Conservation (phyloP, 2,113 vertebrate genomes). For the Micromys minutus region DNA sequence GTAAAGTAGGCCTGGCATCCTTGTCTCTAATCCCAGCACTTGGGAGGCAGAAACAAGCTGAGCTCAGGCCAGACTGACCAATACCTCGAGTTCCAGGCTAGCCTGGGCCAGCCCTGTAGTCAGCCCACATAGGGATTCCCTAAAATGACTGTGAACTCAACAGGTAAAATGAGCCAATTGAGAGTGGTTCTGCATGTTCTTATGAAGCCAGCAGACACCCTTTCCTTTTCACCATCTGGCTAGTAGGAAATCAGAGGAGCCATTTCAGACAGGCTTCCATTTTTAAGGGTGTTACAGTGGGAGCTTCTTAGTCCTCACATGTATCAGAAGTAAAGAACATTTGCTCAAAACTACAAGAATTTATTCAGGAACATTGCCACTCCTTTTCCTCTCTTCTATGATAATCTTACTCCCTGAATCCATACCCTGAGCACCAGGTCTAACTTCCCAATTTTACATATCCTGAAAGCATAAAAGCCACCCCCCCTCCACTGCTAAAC, state of each 20-base stretch:
- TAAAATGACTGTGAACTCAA: conserved; percentile 24
- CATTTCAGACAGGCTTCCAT: background rate
- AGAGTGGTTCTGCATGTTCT: background rate
- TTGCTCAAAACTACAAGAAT: conserved; percentile 1
- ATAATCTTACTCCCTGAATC: background rate
- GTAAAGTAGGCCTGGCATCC: background rate
- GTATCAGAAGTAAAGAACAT: background rate
- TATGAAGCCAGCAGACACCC: background rate
- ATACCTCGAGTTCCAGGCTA: background rate
- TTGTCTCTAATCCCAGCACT: background rate
- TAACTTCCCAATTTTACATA: background rate
- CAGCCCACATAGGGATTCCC: background rate
- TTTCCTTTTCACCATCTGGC: background rate
- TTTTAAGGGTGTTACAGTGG: background rate
- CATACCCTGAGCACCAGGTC: background rate
- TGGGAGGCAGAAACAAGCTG: background rate
- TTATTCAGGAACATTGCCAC: background rate
- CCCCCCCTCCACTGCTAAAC: background rate
- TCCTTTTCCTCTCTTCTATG: conserved; percentile 1
- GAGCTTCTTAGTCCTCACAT: background rate
- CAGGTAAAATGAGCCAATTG: background rate
- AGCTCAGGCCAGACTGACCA: background rate
- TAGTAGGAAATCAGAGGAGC: conserved; percentile 17
- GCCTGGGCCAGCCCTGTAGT: background rate
- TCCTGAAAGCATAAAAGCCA: background rate